Percentiles rank a stretch among this genome's conserved stretches.
phyloP scores from a whole-genome alignment of 2,888 invertebrate genomes.

The Zaprionus obscuricornis region DNA sequence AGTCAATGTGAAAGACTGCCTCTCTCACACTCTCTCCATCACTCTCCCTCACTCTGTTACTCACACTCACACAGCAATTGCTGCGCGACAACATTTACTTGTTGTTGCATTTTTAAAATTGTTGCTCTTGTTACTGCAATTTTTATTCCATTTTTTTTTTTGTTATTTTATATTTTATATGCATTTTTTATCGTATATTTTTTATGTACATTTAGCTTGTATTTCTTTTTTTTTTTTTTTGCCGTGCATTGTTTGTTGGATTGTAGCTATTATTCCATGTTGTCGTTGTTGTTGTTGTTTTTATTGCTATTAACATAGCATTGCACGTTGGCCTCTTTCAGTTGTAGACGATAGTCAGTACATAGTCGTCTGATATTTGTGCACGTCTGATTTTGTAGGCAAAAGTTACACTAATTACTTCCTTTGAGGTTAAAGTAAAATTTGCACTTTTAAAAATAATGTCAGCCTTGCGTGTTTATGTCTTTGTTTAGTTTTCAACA shows the following conservation, averaged over 20 bases:
- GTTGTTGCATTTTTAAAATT: slow-evolving; percentile 61
- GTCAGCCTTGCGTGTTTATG: slow-evolving; percentile 82
- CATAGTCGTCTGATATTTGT: slow-evolving; percentile 47
- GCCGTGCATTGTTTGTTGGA: slow-evolving; percentile 23
- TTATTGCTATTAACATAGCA: slow-evolving; percentile 24
- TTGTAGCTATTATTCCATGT: slow-evolving; percentile 32
- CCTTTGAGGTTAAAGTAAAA: slow-evolving; percentile 82
- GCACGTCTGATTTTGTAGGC: slow-evolving; percentile 67
- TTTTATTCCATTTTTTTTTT: slow-evolving; percentile 56
- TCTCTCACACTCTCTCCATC: no score
- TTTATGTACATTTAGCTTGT: background rate
- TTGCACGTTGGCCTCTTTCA: no score
- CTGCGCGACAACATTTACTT: slow-evolving; percentile 50
- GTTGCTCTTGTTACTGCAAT: slow-evolving; percentile 68
- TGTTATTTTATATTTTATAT: slow-evolving; percentile 31
- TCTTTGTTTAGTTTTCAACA: slow-evolving; percentile 76
- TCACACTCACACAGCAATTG: background rate
- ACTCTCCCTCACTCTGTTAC: slow-evolving; percentile 1
- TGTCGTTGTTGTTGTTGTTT: slow-evolving; percentile 14
- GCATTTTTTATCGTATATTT: background rate
- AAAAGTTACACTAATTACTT: slow-evolving; percentile 78
- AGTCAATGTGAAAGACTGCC: slow-evolving; percentile 62
- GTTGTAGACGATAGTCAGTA: slow-evolving; percentile 22
- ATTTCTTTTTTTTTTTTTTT: slow-evolving; percentile 3
- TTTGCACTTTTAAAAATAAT: slow-evolving; percentile 83